Conservation (phyloP, 2,888 invertebrate species). For the Cerastis leucographa region DNA sequence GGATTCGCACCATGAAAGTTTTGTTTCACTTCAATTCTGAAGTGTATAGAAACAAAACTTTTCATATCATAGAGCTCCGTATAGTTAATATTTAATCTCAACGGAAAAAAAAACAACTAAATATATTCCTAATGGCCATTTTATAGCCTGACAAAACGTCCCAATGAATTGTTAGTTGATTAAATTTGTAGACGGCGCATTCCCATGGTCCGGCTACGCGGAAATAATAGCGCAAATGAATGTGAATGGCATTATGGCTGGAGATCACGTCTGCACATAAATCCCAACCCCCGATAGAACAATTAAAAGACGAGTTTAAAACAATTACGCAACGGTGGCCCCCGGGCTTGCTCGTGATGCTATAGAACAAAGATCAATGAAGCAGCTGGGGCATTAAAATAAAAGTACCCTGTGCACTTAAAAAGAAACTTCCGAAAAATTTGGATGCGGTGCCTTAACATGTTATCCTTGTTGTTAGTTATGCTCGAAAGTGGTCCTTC, state of each 20-base stretch:
- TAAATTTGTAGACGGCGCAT: conserved; percentile 86
- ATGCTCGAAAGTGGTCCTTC: conserved; percentile 1
- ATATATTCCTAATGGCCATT: conserved; percentile 71
- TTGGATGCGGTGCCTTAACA: not conserved
- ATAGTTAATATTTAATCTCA: not conserved
- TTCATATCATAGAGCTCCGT: not conserved
- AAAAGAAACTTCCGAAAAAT: conserved; percentile 4
- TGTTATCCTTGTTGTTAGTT: not conserved
- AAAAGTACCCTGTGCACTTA: not conserved
- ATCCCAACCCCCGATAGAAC: conserved; percentile 89
- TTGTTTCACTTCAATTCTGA: too few species aligned
- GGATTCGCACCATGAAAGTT: conserved; percentile 28
- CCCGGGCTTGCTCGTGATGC: conserved; percentile 84
- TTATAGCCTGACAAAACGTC: conserved; percentile 78
- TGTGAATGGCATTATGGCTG: conserved; percentile 84
- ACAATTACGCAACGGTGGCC: conserved; percentile 90
- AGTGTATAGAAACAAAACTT: not conserved
- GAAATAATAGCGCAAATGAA: conserved; percentile 88
- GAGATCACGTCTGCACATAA: conserved; percentile 89
- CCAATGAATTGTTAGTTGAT: conserved; percentile 82
- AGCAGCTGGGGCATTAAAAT: conserved; percentile 34
- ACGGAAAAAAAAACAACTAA: conserved; percentile 16
- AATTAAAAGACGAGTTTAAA: conserved; percentile 91
- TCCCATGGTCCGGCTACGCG: conserved; percentile 86
- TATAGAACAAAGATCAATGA: conserved; percentile 72